Evolutionary conservation across 2,797 vertebrate genomes (phyloP).

Genomic region (Numenius phaeopus): DNA sequence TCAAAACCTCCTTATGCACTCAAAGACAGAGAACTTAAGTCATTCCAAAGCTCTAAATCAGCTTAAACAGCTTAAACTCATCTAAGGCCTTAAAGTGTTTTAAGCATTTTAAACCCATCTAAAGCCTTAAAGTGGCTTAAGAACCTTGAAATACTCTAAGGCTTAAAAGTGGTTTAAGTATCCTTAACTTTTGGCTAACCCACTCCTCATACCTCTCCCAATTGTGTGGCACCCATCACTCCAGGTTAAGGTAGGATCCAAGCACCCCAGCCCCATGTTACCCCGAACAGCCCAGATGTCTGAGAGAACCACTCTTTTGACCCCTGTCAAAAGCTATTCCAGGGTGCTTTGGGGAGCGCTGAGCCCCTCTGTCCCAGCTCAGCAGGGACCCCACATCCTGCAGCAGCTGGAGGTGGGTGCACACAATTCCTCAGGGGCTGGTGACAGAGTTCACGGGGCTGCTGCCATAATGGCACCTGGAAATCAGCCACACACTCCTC

Average conservation of each 20-base stretch:
- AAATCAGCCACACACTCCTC: background rate
- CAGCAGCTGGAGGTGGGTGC: background rate
- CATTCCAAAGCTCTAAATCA: slow-evolving; percentile 60
- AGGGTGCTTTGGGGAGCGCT: background rate
- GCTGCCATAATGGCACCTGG: background rate
- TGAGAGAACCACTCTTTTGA: background rate
- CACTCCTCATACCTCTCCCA: background rate
- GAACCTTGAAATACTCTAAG: slow-evolving; percentile 32
- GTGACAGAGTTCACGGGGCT: background rate
- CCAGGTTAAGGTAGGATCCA: background rate
- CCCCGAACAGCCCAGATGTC: background rate
- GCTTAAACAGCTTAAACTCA: slow-evolving; percentile 62
- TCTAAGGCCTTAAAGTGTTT: slow-evolving; percentile 53
- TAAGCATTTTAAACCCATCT: slow-evolving; percentile 69
- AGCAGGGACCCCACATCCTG: background rate
- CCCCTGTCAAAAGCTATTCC: background rate
- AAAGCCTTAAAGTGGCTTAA: slow-evolving; percentile 63
- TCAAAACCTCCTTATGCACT: slow-evolving; percentile 18
- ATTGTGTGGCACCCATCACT: background rate
- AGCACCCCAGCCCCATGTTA: background rate
- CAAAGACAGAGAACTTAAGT: slow-evolving; percentile 44
- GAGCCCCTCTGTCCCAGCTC: background rate
- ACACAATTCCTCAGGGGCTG: background rate
- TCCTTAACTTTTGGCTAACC: background rate
- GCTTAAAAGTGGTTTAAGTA: slow-evolving; percentile 26